Base-by-base conservation (phyloP, 2,113 vertebrate species). In the Epinephelus moara region DNA sequence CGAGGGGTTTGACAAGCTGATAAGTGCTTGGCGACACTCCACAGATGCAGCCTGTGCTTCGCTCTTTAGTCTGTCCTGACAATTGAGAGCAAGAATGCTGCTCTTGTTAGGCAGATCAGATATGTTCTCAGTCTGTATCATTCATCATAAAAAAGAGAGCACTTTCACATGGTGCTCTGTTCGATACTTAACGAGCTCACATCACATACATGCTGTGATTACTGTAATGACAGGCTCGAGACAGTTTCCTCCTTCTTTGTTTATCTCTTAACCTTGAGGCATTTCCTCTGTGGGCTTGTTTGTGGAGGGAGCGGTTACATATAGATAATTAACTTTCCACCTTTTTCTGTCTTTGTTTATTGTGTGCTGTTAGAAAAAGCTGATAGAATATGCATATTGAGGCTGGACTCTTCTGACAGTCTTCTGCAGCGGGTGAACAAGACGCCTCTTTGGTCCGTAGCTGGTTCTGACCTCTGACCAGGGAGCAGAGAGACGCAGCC, bases 381-480 rank as follows among this genome's bases (percentile, higher is more conserved):
- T 53, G 42, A 27, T 12, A 15, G 14, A 62, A 23, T 23, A 50
- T 9, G 33, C 33, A 70, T 5, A 17, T 6, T 4, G 3, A 53
- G 15, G 19, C 30, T 10, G 47, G 30, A 53, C 27, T 79, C 57
- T 49, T 66, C 19, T 49, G 11, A 62, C 6, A 56, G 17, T 71
- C 19, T 53, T 14, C 13, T 27, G 23, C 72, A 53, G 23, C 1
- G 3, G 30, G 23, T n/a, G 17, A 57, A 27, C 4, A 42, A 59
- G 67, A 33, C 57, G 23, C 6, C 8, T 73, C 21, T 60, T 5
- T 33, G 30, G 30, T 68, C 33, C 40, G 62, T 5, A 15, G 9
- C 37, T 18, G 25, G 27, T 37, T 42, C n/a, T 81, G 81, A 68
- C 79, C 60, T 56, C n/a, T 83, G 60, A 73, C 49, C 60, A 30